These are phyloP conservation scores for Lithobius niger DNA, from an alignment of 1,140 invertebrate genomes.

Conservation along the genomic window DNA sequence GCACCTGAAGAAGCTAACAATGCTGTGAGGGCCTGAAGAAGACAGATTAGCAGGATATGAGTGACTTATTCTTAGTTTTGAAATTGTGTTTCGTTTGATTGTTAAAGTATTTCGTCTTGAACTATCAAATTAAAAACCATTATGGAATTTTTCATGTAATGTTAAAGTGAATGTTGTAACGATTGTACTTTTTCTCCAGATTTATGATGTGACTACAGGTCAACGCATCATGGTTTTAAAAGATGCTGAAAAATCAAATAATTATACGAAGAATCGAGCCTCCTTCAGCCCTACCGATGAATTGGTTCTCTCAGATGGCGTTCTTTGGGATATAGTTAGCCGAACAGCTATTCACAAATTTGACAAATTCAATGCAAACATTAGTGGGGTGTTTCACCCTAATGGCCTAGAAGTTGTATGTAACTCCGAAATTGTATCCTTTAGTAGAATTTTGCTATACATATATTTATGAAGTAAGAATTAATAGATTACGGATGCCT, in stretches of 20 bases:
- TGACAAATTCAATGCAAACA: slow-evolving; percentile 88
- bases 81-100: too few species aligned
- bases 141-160: too few species aligned
- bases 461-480: background rate
- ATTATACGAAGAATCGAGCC: slow-evolving; percentile 85
- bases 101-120: too few species aligned
- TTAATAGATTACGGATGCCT: slow-evolving; percentile 17
- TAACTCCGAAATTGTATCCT: slow-evolving; percentile 39
- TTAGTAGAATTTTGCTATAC: slow-evolving; percentile 1
- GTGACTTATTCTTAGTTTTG: too few species aligned
- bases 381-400: slow-evolving; percentile 94
- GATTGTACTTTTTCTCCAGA: slow-evolving; percentile 38
- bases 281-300: slow-evolving; percentile 90
- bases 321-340: slow-evolving; percentile 84
- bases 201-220: slow-evolving; percentile 81
- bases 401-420: slow-evolving; percentile 79
- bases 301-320: slow-evolving; percentile 85
- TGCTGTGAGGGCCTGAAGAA: too few species aligned
- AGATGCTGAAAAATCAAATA: slow-evolving; percentile 64
- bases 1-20: too few species aligned
- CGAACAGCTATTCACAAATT: slow-evolving; percentile 77
- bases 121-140: too few species aligned
- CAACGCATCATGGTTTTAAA: slow-evolving; percentile 54
- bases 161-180: too few species aligned
- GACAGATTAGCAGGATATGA: too few species aligned